These are phyloP conservation scores for Holcopasites calliopsidis DNA, from an alignment of 1,140 invertebrate genomes.

Conservation along the genomic window DNA sequence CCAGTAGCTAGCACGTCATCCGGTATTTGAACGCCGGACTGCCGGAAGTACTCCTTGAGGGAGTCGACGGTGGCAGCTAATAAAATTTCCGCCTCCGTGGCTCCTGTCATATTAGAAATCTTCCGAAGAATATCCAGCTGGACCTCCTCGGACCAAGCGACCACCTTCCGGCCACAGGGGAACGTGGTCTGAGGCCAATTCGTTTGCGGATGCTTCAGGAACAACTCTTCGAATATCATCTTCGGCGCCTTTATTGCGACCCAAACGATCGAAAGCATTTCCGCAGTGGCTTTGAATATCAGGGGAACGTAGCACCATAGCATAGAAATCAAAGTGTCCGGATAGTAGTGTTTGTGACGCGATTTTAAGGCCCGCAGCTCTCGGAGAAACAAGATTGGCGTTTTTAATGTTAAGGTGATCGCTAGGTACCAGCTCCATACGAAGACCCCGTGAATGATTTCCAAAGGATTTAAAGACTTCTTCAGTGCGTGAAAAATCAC, in stretches of 20 bases:
- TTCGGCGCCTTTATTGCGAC: constrained; percentile 81
- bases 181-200: constrained; percentile 85
- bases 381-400: constrained; percentile 66
- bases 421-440: constrained; percentile 69
- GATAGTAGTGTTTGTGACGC: constrained; percentile 71
- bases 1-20: constrained; percentile 81
- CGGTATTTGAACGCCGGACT: constrained; percentile 79
- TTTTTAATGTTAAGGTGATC: constrained; percentile 64
- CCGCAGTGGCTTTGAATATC: constrained; percentile 79
- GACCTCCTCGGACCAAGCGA: constrained; percentile 87
- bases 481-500: constrained; percentile 57
- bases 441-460: constrained; percentile 42
- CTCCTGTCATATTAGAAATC: constrained; percentile 82
- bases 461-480: constrained; percentile 68
- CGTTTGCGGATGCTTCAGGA: constrained; percentile 75
- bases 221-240: constrained; percentile 82
- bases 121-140: constrained; percentile 79
- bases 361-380: constrained; percentile 72
- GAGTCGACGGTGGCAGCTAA: constrained; percentile 83
- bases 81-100: constrained; percentile 85
- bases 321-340: constrained; percentile 71
- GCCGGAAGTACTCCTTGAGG: constrained; percentile 83
- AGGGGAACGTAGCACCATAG: constrained; percentile 82
- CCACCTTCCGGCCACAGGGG: constrained; percentile 87
- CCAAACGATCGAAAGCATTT: constrained; percentile 80